These are phyloP conservation scores for Drosophila borborema DNA, from an alignment of 2,888 invertebrate species.

Conservation along the genomic window DNA sequence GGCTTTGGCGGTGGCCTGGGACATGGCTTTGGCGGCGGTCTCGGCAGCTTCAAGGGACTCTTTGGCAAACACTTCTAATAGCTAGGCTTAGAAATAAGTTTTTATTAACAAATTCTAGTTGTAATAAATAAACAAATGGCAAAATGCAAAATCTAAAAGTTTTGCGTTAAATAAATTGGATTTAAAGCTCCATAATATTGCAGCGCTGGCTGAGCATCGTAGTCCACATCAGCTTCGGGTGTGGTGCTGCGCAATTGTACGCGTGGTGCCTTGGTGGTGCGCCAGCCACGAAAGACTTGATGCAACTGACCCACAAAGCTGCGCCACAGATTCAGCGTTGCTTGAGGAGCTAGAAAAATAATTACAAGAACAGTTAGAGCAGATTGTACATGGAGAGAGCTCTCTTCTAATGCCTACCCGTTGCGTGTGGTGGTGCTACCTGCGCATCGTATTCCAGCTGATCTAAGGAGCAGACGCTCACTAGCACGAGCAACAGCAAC, in stretches of 20 bases:
- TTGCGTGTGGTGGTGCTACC: constrained; percentile 57
- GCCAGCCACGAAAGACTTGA: constrained; percentile 28
- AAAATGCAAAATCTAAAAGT: constrained; percentile 28
- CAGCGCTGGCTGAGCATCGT: constrained; percentile 22
- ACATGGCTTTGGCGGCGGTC: constrained; percentile 67
- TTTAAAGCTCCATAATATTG: constrained; percentile 70
- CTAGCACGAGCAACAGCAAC: constrained; percentile 36
- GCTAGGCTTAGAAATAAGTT: constrained; percentile 16
- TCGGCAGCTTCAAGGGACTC: constrained; percentile 76
- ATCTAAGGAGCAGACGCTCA: constrained; percentile 32
- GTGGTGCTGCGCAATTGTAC: constrained; percentile 33
- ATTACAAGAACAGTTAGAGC: background rate
- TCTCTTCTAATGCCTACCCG: constrained; percentile 32
- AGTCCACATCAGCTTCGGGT: constrained; percentile 15
- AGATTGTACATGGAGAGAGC: background rate
- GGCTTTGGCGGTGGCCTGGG: constrained; percentile 68
- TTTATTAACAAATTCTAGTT: constrained; percentile 27
- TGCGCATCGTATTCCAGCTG: constrained; percentile 61
- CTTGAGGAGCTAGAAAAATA: constrained; percentile 12
- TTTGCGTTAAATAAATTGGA: constrained; percentile 64
- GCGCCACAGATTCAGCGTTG: constrained; percentile 43
- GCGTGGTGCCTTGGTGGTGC: constrained; percentile 18
- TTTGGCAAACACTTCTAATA: constrained; percentile 67
- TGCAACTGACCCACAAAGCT: constrained; percentile 53
- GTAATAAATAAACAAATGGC: constrained; percentile 32